Percentiles rank a stretch among this genome's conserved stretches.
Conservation (phyloP, 2,113 vertebrate genomes). For the Reinhardtius hippoglossoides region DNA sequence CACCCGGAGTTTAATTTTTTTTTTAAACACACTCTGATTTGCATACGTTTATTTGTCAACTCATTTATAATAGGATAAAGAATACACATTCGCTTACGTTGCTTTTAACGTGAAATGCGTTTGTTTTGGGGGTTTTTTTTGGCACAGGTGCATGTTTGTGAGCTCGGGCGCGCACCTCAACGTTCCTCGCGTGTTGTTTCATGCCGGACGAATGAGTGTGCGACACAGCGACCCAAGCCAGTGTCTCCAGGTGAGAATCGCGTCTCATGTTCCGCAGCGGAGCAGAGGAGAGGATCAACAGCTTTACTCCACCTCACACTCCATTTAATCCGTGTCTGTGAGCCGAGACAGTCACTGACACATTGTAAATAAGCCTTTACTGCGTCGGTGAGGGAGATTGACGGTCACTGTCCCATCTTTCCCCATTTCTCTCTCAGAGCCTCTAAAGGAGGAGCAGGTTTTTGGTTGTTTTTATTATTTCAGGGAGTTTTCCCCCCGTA, state of each 20-base stretch:
- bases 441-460: background rate
- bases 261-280: conserved; percentile 12
- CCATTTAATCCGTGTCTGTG: background rate
- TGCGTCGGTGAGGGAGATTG: background rate
- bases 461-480: background rate
- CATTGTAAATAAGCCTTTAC: background rate
- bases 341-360: rapidly evolving
- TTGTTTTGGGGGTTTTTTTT: background rate
- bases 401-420: background rate
- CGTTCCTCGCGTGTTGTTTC: conserved; percentile 43
- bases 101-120: background rate
- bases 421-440: background rate
- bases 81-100: rapidly evolving
- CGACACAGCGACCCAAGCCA: conserved; percentile 31
- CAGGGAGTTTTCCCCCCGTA: background rate
- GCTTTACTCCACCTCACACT: background rate
- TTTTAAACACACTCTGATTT: background rate
- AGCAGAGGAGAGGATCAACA: background rate
- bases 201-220: conserved; percentile 46
- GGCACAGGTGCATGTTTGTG: background rate
- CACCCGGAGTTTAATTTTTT: background rate
- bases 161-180: background rate
- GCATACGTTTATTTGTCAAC: background rate
- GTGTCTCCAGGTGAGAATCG: conserved; percentile 43
- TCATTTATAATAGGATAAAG: background rate